Evolutionary conservation across 1,140 invertebrate species (phyloP).

Genomic region (Lordiphosa collinella): DNA sequence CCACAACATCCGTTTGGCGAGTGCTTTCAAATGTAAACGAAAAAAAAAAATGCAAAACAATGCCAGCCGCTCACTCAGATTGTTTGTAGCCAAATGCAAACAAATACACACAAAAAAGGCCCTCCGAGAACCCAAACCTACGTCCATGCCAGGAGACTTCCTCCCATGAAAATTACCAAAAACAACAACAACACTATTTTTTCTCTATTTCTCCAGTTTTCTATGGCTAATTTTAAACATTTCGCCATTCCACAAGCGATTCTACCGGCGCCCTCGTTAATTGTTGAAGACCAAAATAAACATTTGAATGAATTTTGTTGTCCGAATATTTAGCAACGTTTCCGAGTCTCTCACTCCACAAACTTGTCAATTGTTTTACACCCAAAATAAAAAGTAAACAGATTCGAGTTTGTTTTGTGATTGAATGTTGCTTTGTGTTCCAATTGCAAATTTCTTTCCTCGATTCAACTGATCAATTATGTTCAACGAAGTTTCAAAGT

Average conservation of each 20-base stretch:
- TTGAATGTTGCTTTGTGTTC: slow-evolving; percentile 14
- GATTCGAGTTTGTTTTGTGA: slow-evolving; percentile 1
- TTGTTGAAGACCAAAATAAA: slow-evolving; percentile 41
- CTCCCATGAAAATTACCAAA: neutral
- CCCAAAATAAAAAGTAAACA: slow-evolving; percentile 15
- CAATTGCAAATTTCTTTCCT: slow-evolving; percentile 21
- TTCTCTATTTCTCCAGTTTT: slow-evolving; percentile 27
- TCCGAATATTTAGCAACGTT: slow-evolving; percentile 14
- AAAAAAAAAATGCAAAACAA: slow-evolving; percentile 68
- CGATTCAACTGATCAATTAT: slow-evolving; percentile 36
- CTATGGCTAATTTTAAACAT: slow-evolving; percentile 60
- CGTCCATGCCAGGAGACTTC: slow-evolving; percentile 9
- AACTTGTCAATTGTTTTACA: slow-evolving; percentile 6
- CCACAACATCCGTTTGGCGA: slow-evolving; percentile 68
- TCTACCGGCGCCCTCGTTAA: slow-evolving; percentile 42
- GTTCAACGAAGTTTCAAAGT: slow-evolving; percentile 22
- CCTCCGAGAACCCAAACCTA: neutral
- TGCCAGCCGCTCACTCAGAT: slow-evolving; percentile 31
- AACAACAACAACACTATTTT: slow-evolving; percentile 17
- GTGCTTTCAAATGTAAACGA: slow-evolving; percentile 75
- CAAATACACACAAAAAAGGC: too few relatives aligned
- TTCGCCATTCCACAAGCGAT: slow-evolving; percentile 65
- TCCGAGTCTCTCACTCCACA: too few relatives aligned
- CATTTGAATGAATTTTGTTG: slow-evolving; percentile 12
- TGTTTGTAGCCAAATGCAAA: slow-evolving; percentile 30